These are phyloP conservation scores for Peucedramus taeniatus DNA, from an alignment of 2,113 vertebrate species.

Conservation along the genomic window DNA sequence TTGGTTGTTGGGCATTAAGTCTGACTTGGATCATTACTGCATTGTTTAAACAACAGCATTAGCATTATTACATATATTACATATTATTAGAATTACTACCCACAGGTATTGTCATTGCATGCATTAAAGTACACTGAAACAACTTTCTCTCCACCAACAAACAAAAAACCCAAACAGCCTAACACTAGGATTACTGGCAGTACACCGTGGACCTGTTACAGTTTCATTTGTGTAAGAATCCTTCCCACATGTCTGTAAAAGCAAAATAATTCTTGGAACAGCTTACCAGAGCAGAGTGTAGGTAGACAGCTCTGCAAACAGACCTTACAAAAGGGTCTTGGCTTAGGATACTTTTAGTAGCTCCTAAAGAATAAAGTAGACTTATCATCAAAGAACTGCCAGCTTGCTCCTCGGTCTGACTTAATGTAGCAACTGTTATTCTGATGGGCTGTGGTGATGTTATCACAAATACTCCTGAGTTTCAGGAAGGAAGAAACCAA, in stretches of 20 bases:
- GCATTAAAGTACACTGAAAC: not conserved
- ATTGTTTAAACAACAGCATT: not conserved
- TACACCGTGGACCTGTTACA: not conserved
- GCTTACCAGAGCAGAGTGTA: not conserved
- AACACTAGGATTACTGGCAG: not conserved
- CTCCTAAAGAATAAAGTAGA: not conserved
- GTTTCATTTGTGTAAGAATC: not conserved
- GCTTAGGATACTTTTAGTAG: not conserved
- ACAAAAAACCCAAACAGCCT: not conserved
- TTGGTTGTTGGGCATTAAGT: not conserved
- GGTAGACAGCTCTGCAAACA: not conserved
- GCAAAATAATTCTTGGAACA: not conserved
- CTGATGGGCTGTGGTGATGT: not conserved
- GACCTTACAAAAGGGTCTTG: not conserved
- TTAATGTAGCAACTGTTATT: not conserved
- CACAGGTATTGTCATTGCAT: not conserved
- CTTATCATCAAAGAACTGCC: not conserved
- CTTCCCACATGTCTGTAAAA: not conserved
- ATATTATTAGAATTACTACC: not conserved
- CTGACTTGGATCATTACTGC: not conserved
- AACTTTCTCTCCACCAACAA: not conserved
- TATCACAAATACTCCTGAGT: not conserved
- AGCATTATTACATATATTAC: not conserved
- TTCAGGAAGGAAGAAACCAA: constrained; percentile 3
- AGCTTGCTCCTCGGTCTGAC: not conserved